phyloP scores from a whole-genome alignment of 2,797 vertebrate genomes.

The Sarcoramphus papa region DNA sequence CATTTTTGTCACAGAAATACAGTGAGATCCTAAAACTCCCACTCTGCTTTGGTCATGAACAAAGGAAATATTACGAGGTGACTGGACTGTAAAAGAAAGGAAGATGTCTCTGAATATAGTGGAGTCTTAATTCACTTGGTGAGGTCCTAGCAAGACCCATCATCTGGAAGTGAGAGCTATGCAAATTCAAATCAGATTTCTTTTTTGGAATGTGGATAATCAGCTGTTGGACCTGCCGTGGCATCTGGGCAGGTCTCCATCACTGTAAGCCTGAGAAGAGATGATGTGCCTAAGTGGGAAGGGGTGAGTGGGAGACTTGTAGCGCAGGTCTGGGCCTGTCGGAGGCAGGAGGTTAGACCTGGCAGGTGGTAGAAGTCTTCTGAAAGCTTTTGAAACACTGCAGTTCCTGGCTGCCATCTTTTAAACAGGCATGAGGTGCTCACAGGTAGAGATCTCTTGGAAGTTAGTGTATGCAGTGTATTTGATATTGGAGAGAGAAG shows the following conservation, averaged over 20 bases:
- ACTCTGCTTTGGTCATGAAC: background rate
- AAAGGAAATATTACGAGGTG: background rate
- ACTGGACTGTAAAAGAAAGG: background rate
- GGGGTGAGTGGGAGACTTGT: background rate
- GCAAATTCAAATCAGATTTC: background rate
- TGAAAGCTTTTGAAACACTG: background rate
- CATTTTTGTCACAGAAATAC: background rate
- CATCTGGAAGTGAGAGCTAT: background rate
- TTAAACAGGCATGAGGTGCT: background rate
- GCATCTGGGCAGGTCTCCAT: background rate
- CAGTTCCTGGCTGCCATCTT: background rate
- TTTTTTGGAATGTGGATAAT: background rate
- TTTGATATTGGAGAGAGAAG: background rate
- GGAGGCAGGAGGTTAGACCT: background rate
- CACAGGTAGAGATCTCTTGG: background rate
- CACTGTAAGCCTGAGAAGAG: background rate
- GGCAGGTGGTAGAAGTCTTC: background rate
- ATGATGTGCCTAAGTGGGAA: background rate
- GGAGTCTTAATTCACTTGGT: background rate
- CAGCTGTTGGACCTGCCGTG: background rate
- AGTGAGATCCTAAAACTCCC: background rate
- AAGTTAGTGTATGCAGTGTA: background rate
- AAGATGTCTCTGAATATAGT: background rate
- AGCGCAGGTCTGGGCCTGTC: background rate
- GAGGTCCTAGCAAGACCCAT: background rate